Evolutionary conservation across 2,888 invertebrate genomes (phyloP).

Genomic region (Eupelmus urozonus): DNA sequence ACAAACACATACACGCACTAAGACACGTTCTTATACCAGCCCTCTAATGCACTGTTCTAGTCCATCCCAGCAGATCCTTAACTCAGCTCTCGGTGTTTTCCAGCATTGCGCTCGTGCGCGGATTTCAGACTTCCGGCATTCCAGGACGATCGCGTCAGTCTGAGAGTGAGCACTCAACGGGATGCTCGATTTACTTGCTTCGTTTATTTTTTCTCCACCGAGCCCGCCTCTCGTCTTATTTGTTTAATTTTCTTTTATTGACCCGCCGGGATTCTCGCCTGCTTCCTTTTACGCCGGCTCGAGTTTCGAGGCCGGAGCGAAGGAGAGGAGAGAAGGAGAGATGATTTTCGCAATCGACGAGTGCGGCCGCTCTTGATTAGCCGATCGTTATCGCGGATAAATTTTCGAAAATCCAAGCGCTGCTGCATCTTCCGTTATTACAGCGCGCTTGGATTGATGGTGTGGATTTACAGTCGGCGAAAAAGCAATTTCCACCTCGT

Average conservation of each 20-base stretch:
- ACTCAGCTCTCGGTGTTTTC: slow-evolving; percentile 11
- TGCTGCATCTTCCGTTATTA: slow-evolving; percentile 18
- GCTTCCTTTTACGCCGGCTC: no score
- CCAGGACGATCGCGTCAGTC: slow-evolving; percentile 17
- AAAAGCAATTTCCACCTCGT: slow-evolving; percentile 39
- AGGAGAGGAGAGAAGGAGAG: neutral
- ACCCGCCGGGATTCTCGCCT: no score
- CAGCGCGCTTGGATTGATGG: neutral
- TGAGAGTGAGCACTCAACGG: no score
- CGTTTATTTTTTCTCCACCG: neutral
- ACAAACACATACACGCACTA: no score
- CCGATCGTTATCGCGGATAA: slow-evolving; percentile 43
- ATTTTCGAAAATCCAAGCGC: slow-evolving; percentile 18
- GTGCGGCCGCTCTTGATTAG: slow-evolving; percentile 39
- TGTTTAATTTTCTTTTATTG: slow-evolving; percentile 20
- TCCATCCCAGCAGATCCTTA: slow-evolving; percentile 22
- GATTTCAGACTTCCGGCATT: slow-evolving; percentile 52
- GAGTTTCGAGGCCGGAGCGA: neutral
- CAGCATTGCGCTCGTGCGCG: neutral
- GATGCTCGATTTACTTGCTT: neutral
- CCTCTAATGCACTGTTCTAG: neutral
- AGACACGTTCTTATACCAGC: no score
- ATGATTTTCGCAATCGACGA: slow-evolving; percentile 15
- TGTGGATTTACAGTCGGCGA: slow-evolving; percentile 28
- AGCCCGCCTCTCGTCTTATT: slow-evolving; percentile 5